Base-by-base conservation (phyloP, 2,113 vertebrate species). In the Odontophorus gujanensis region DNA sequence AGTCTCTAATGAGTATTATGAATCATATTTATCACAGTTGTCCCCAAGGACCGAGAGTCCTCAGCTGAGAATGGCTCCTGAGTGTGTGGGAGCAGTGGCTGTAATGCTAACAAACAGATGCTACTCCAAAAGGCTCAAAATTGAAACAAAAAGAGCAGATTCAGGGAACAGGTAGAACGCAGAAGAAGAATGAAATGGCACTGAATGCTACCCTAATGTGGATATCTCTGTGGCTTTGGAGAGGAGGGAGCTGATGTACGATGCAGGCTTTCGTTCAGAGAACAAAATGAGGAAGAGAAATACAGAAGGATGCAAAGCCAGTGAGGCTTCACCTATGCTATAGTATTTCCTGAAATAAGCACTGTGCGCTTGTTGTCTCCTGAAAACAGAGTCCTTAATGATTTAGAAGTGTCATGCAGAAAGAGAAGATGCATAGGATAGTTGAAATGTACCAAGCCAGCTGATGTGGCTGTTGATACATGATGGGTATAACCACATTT, bases 61-160 rank as follows among this genome's bases (percentile, higher is more conserved):
- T 87, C 95, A 96, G 95, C 95, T 95, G 94, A 93, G 94, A 93
- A 95, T 47, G 89, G 91, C 78, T 94, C 79, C 78, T 95, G 91
- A 95, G 90, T 95, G 91, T 96, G 89, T 67, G 90, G 87, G 87
- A 89, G 89, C 93, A 91, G 94, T 92, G 89, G 95, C 76, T 95
- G 78, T 93, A 82, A 95, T 68, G 91, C 89, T 93, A 95, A 92
- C 91, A 93, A 95, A 92, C 91, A 93, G 91, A 91, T 93, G 95
- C 89, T 93, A 82, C 87, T 93, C 93, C 75, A 85, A 94, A 92
- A 92, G 87, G 73, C 67, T 93, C 79, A 53, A 92, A 83, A 92
- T 93, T 43, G 81, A 81, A 95, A 92, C 91, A 74, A 93, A 89
- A 89, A 80, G 61, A 59, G 78, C 26, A 71, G 85, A 89, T 87